These are phyloP conservation scores for Hyalella azteca DNA, from an alignment of 2,888 invertebrate genomes.

Conservation along the genomic window DNA sequence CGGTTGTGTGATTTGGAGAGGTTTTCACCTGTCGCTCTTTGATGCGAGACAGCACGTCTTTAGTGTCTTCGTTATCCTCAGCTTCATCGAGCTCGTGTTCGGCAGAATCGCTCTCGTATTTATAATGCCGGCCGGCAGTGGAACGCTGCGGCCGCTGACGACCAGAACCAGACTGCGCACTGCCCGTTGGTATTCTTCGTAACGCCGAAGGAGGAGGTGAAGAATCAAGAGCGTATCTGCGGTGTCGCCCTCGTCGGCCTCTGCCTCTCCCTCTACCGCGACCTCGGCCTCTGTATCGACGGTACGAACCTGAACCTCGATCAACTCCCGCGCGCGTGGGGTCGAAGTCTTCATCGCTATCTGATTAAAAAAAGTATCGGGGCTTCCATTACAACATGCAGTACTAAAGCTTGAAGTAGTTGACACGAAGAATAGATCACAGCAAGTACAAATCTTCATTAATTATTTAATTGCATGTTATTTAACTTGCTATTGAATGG, in stretches of 20 bases:
- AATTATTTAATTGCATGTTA: too few species aligned
- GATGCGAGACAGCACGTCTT: neutral
- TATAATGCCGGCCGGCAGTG: neutral
- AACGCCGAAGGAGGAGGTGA: neutral
- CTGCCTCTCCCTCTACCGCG: slow-evolving; percentile 16
- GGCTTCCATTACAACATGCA: too few species aligned
- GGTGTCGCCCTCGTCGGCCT: slow-evolving; percentile 9
- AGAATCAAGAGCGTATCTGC: neutral
- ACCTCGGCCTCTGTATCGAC: neutral
- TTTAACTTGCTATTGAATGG: too few species aligned
- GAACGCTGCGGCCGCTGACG: neutral
- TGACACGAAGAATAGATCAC: too few species aligned
- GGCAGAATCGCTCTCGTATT: neutral
- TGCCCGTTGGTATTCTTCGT: neutral
- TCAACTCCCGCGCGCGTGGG: neutral
- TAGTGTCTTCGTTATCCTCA: neutral
- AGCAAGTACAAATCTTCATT: too few species aligned
- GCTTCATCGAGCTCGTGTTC: neutral
- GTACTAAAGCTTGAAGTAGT: too few species aligned
- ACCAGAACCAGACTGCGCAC: neutral
- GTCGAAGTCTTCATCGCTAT: slow-evolving; percentile 26
- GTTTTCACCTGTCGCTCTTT: neutral
- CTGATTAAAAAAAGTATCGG: too few species aligned
- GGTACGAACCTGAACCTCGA: neutral
- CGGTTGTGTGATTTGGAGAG: neutral